Evolutionary conservation across 2,888 invertebrate species (phyloP).

Genomic region (Serrognathus titanus): DNA sequence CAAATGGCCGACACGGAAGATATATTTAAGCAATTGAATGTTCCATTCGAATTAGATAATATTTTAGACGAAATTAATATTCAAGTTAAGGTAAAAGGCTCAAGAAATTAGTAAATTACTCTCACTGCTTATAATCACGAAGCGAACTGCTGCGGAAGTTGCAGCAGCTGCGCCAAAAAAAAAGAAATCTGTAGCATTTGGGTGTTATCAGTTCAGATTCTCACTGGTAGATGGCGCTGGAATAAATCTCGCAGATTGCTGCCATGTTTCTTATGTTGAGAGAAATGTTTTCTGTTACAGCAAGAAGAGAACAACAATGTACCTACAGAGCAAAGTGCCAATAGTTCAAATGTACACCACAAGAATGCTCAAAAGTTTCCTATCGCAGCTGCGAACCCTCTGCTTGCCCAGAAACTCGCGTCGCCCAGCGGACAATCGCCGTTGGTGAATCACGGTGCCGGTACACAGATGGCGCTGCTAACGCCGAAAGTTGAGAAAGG

Average conservation of each 20-base stretch:
- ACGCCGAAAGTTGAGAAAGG: slow-evolving; percentile 50
- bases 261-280: no score
- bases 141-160: no score
- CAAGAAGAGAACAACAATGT: slow-evolving; percentile 55
- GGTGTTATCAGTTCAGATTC: background rate
- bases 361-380: slow-evolving; percentile 58
- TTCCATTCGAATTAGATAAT: slow-evolving; percentile 83
- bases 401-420: slow-evolving; percentile 75
- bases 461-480: slow-evolving; percentile 44
- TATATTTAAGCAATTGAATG: slow-evolving; percentile 76
- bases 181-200: no score
- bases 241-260: no score
- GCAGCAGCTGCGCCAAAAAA: no score
- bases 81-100: slow-evolving; percentile 63
- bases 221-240: slow-evolving; percentile 8
- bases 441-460: slow-evolving; percentile 28
- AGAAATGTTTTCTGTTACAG: slow-evolving; percentile 35
- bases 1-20: slow-evolving; percentile 64
- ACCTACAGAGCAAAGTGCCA: slow-evolving; percentile 27
- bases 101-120: no score
- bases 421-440: slow-evolving; percentile 51
- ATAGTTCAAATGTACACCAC: slow-evolving; percentile 31
- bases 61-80: slow-evolving; percentile 72
- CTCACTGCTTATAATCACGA: no score
- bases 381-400: slow-evolving; percentile 81